phyloP scores from a whole-genome alignment of 2,113 vertebrate species.

The Cepphus grylle region DNA sequence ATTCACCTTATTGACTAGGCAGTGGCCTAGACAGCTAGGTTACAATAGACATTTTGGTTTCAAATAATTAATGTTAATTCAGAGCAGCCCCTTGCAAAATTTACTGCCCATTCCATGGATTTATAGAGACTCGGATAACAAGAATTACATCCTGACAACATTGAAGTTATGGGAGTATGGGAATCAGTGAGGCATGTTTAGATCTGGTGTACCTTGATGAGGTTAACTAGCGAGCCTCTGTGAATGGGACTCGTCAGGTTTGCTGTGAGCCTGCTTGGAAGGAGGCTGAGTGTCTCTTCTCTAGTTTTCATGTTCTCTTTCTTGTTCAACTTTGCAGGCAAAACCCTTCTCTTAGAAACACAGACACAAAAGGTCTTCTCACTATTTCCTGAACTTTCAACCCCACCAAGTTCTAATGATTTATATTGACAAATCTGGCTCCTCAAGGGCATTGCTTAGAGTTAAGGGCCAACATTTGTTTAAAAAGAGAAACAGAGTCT shows the following conservation, averaged over 20 bases:
- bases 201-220: background rate
- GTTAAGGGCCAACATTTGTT: background rate
- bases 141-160: background rate
- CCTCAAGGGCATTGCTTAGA: background rate
- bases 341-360: background rate
- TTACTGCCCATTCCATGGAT: background rate
- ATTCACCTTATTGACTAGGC: background rate
- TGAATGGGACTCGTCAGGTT: background rate
- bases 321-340: background rate
- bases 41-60: background rate
- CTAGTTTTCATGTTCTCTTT: background rate
- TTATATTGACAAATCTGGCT: conserved; percentile 24
- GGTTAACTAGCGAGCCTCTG: background rate
- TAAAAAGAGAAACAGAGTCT: background rate
- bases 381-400: background rate
- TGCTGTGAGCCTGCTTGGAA: background rate
- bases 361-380: background rate
- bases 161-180: background rate
- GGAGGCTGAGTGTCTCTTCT: background rate
- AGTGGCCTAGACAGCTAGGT: background rate
- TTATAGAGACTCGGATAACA: background rate
- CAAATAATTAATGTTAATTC: background rate
- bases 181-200: background rate
- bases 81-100: background rate
- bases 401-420: background rate